Evolutionary conservation across 2,888 invertebrate genomes (phyloP).

Genomic region (Drosophila setosimentum): DNA sequence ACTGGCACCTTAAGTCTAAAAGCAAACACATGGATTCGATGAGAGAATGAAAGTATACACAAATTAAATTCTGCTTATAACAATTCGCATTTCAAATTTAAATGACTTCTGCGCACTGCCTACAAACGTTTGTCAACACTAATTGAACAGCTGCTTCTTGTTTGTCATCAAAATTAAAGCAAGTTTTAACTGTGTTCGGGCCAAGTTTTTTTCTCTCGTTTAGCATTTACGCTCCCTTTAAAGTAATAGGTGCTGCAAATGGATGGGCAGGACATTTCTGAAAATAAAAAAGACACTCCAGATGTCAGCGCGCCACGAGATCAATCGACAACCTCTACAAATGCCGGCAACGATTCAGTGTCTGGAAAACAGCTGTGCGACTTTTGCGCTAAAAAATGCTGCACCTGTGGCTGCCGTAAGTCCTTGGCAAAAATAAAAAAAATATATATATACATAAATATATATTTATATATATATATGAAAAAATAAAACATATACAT

Average conservation of each 20-base stretch:
- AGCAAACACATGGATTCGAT: slow-evolving; percentile 1
- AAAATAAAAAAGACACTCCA: not conserved
- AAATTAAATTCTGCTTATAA: not conserved
- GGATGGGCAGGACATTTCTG: not conserved
- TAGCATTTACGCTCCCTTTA: not conserved
- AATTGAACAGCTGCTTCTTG: slow-evolving; percentile 33
- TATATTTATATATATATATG: no score
- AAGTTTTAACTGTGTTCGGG: not conserved
- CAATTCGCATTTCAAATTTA: slow-evolving; percentile 12
- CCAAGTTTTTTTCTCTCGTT: not conserved
- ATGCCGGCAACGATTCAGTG: slow-evolving; percentile 12
- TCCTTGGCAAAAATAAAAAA: not conserved
- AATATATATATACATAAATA: not conserved
- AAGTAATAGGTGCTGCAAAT: slow-evolving; percentile 1
- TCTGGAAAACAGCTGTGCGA: slow-evolving; percentile 36
- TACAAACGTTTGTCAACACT: slow-evolving; percentile 42
- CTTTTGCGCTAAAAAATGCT: slow-evolving; percentile 20
- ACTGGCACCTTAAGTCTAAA: not conserved
- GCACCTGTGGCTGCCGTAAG: slow-evolving; percentile 59
- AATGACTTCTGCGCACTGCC: slow-evolving; percentile 1
- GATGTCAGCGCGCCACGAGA: not conserved
- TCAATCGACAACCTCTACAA: not conserved
- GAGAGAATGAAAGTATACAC: not conserved
- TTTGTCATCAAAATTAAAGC: slow-evolving; percentile 6
- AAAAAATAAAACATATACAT: not conserved